Percentiles rank a stretch among this genome's conserved stretches.
Conservation (phyloP, 2,888 invertebrate species). For the Rhimphoctona megacephalus region DNA sequence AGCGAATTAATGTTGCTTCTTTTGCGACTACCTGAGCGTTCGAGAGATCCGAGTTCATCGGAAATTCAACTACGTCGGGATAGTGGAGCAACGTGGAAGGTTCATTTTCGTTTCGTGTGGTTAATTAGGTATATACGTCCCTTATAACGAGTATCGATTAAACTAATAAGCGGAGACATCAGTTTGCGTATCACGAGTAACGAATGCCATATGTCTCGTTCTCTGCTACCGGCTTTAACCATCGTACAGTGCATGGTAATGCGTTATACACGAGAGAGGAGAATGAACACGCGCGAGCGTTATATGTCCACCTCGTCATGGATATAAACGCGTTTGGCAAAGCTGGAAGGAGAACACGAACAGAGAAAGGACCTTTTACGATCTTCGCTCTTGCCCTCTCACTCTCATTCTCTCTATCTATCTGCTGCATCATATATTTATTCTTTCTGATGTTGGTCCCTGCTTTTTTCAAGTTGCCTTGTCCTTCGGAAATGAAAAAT, state of each 20-base stretch:
- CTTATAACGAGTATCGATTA: slow-evolving; percentile 81
- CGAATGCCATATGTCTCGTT: slow-evolving; percentile 79
- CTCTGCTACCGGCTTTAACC: slow-evolving; percentile 77
- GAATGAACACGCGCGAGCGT: slow-evolving; percentile 62
- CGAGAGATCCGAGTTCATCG: slow-evolving; percentile 46
- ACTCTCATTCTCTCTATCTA: slow-evolving; percentile 20
- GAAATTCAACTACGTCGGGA: slow-evolving; percentile 44
- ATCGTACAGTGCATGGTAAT: slow-evolving; percentile 43
- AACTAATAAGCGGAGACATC: slow-evolving; percentile 81
- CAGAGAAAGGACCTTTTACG: slow-evolving; percentile 45
- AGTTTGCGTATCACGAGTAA: slow-evolving; percentile 80
- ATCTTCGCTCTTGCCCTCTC: slow-evolving; percentile 38
- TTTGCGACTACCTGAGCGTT: slow-evolving; percentile 44
- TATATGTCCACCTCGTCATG: slow-evolving; percentile 61
- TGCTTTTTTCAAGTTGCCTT: slow-evolving; percentile 48
- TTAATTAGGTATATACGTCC: slow-evolving; percentile 81
- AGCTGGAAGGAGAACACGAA: slow-evolving; percentile 52
- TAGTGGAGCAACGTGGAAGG: slow-evolving; percentile 61
- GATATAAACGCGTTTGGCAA: slow-evolving; percentile 64
- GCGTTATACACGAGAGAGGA: slow-evolving; percentile 49
- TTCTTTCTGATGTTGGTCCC: slow-evolving; percentile 47
- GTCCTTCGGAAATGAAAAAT: slow-evolving; percentile 66
- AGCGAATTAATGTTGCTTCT: slow-evolving; percentile 63
- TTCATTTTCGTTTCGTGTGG: slow-evolving; percentile 76
- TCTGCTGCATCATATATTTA: slow-evolving; percentile 47